Percentiles rank a stretch among this genome's conserved stretches.
phyloP scores from a whole-genome alignment of 1,140 invertebrate genomes.

The Charaxes varanes region DNA sequence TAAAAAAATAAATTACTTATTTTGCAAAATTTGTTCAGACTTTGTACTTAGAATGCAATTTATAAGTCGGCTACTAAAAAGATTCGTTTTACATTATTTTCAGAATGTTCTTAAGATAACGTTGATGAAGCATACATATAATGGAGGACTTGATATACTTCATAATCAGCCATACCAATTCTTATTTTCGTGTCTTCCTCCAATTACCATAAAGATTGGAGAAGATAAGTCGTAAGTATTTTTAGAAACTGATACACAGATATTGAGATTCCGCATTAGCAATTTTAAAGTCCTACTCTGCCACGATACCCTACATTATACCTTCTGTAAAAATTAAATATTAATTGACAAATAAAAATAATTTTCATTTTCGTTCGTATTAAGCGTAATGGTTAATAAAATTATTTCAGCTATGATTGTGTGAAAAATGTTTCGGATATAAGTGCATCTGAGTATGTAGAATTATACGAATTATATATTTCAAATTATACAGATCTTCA shows the following conservation, averaged over 20 bases:
- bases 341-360: too few relatives aligned
- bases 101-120: conserved; percentile 35
- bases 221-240: conserved; percentile 39
- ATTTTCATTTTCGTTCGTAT: too few relatives aligned
- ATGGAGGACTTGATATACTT: conserved; percentile 30
- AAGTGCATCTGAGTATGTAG: conserved; percentile 13
- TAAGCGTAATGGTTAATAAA: too few relatives aligned
- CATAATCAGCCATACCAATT: conserved; percentile 13
- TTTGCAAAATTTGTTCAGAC: too few relatives aligned
- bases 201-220: conserved; percentile 37
- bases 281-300: too few relatives aligned
- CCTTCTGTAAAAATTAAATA: too few relatives aligned
- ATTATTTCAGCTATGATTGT: conserved; percentile 35
- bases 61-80: not conserved
- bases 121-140: conserved; percentile 24
- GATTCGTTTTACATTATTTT: conserved; percentile 4
- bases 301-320: too few relatives aligned
- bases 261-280: too few relatives aligned
- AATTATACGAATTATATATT: conserved; percentile 35
- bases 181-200: conserved; percentile 28
- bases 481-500: conserved; percentile 21
- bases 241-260: not conserved
- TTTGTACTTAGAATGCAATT: not conserved
- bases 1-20: too few relatives aligned
- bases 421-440: conserved; percentile 28